These are phyloP conservation scores for Clusia tigrina DNA, from an alignment of 2,888 invertebrate species.

Conservation along the genomic window DNA sequence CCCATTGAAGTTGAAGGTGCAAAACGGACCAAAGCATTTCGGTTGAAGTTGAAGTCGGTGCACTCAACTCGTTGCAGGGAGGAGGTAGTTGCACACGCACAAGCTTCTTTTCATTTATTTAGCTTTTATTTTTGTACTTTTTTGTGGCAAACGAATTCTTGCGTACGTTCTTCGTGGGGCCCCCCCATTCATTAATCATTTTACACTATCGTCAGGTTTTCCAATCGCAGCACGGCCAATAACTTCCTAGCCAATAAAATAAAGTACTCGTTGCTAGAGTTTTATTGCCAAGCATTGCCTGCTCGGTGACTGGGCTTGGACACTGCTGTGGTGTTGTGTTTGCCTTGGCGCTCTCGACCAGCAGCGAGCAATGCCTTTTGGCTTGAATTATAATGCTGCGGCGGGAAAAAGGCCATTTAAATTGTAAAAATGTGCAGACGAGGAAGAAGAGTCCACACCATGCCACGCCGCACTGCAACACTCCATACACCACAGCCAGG, in stretches of 20 bases:
- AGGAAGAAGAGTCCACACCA: neutral
- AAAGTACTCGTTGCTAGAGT: neutral
- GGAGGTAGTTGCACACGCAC: neutral
- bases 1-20: too few relatives aligned
- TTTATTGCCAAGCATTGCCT: neutral
- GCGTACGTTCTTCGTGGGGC: too few relatives aligned
- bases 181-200: neutral
- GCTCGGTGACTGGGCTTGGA: too few relatives aligned
- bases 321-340: neutral
- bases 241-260: neutral
- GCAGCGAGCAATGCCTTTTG: neutral
- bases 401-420: too few relatives aligned
- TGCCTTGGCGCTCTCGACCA: neutral
- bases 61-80: neutral
- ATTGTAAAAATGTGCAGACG: neutral
- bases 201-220: neutral
- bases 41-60: too few relatives aligned
- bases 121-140: neutral
- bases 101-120: neutral
- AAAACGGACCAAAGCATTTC: neutral
- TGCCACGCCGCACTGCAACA: neutral
- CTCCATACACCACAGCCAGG: neutral
- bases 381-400: too few relatives aligned
- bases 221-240: neutral
- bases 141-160: too few relatives aligned